Base-by-base conservation (phyloP, 2,888 invertebrate genomes). In the Seira sanloemensis region DNA sequence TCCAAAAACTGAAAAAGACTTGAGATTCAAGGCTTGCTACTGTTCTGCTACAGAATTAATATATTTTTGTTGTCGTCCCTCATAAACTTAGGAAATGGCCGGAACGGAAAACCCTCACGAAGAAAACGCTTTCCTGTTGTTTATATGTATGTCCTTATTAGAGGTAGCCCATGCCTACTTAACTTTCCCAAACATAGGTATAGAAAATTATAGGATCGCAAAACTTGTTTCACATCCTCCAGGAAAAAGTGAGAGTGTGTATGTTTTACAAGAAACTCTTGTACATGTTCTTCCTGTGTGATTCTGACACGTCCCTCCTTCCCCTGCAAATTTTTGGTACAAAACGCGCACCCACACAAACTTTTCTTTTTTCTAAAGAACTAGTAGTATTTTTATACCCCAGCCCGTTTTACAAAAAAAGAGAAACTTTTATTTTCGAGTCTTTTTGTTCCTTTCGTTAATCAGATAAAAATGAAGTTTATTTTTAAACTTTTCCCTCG, bases 41-140 rank as follows among this genome's bases (percentile, higher is more conserved):
- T 4, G 37, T 37, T 37, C 12, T 37, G 4, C 37, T 37, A 4
- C 12, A 37, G 37, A 7, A 37, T n/a, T n/a, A 37, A 37, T 12
- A 58, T 58, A 58, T 58, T 58, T 58, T 4, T 58, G 58, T n/a
- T 18, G 58, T 58, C 58, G 58, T 58, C 58, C 16, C 58, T 58
- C 58, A 58, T 58, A 58, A 58, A 58, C 58, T 58, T 18, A 58
- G 18, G 58, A 58, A 58, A 58, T 58, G 58, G 58, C 58, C 58
- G 58, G 58, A 58, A 58, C 58, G 58, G 58, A 58, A 58, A 58
- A 58, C 58, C 58, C n/a, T 58, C 58, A 58, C 58, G n/a, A 12
- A 37, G n/a, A 18, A 58, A 58, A 58, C n/a, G 58, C n/a, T 58
- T 58, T 58, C 58, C 58, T 58, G 58, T 58, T 58, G 58, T 58